Percentiles rank a stretch among this genome's conserved stretches.
phyloP scores from a whole-genome alignment of 2,113 vertebrate species.

The Argyrosomus japonicus region DNA sequence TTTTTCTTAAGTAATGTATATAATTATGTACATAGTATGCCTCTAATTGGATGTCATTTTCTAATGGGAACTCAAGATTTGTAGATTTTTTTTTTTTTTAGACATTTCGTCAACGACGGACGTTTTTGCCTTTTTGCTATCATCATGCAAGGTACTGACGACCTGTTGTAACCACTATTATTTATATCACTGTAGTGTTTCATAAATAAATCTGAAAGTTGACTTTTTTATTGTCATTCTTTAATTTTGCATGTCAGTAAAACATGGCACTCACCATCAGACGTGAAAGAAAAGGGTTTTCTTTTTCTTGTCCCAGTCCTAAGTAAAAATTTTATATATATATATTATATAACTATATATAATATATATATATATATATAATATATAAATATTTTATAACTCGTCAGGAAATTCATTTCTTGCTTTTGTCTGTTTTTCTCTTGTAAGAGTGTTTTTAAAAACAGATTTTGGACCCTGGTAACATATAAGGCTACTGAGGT shows the following conservation, averaged over 20 bases:
- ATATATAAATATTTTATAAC: neutral
- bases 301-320: neutral
- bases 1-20: slow-evolving; percentile 67
- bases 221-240: slow-evolving; percentile 11
- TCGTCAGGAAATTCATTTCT: neutral
- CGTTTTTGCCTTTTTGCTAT: slow-evolving; percentile 61
- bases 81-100: slow-evolving; percentile 61
- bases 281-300: neutral
- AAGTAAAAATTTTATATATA: too few species aligned
- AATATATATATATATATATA: too few species aligned
- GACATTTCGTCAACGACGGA: slow-evolving; percentile 68
- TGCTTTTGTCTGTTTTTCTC: neutral
- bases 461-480: neutral
- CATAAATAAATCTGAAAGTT: slow-evolving; percentile 76
- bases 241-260: neutral
- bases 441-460: neutral
- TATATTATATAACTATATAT: too few species aligned
- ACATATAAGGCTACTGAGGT: neutral
- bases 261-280: neutral
- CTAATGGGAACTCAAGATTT: slow-evolving; percentile 66
- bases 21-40: slow-evolving; percentile 68
- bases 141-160: slow-evolving; percentile 78
- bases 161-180: slow-evolving; percentile 82
- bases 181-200: slow-evolving; percentile 78
- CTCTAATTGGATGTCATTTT: slow-evolving; percentile 62